Percentiles rank a stretch among this genome's conserved stretches.
Conservation (phyloP, 2,113 vertebrate species). For the Cephalophus harveyi region DNA sequence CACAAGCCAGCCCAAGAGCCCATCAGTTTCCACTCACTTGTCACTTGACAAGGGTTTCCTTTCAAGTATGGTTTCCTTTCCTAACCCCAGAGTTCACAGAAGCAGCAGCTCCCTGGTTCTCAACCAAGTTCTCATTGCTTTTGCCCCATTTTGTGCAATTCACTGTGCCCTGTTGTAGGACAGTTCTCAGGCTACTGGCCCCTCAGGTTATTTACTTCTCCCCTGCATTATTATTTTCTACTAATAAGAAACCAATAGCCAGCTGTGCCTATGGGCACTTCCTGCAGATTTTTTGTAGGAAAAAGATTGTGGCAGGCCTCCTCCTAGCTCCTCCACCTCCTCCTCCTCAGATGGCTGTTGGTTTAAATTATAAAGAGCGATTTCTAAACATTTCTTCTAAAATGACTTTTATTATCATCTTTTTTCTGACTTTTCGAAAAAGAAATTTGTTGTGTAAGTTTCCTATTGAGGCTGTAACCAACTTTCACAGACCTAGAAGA, state of each 20-base stretch:
- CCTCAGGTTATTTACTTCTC: background rate
- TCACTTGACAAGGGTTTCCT: background rate
- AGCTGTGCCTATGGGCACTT: background rate
- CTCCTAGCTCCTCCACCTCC: background rate
- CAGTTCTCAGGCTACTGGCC: background rate
- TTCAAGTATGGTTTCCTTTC: background rate
- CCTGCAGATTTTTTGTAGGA: background rate
- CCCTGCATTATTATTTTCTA: background rate
- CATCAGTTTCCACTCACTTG: background rate
- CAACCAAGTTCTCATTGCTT: background rate
- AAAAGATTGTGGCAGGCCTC: background rate
- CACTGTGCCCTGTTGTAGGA: background rate
- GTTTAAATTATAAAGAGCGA: background rate
- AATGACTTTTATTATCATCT: background rate
- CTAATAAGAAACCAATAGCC: background rate
- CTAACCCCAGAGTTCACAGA: background rate
- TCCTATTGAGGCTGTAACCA: background rate
- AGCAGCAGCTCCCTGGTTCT: background rate
- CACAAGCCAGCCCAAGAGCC: background rate
- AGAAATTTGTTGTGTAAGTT: background rate
- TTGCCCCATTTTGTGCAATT: background rate
- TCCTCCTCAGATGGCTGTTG: background rate
- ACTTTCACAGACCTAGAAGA: background rate
- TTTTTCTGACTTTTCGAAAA: background rate
- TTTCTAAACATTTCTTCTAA: background rate